These are phyloP conservation scores for Aleiodes alternator DNA, from an alignment of 2,888 invertebrate species.

Conservation along the genomic window DNA sequence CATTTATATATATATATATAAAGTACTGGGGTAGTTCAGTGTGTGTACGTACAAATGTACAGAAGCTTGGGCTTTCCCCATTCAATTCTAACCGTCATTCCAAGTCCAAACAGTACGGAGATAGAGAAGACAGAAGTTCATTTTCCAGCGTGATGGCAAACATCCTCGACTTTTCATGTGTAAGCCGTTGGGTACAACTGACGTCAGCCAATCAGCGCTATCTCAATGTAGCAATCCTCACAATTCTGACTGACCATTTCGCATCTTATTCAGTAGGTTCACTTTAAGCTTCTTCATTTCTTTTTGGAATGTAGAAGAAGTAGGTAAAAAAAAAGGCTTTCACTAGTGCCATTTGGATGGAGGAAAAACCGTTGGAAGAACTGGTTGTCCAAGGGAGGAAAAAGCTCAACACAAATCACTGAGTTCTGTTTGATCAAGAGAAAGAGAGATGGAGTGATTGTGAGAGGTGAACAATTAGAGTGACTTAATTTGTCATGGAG, in stretches of 20 bases:
- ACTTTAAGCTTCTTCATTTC: slow-evolving; percentile 5
- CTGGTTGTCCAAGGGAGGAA: too few relatives aligned
- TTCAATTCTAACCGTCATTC: slow-evolving; percentile 74
- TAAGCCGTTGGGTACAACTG: slow-evolving; percentile 58
- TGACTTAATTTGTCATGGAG: slow-evolving; percentile 36
- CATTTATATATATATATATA: too few relatives aligned
- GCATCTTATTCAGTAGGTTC: slow-evolving; percentile 68
- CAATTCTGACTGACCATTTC: slow-evolving; percentile 72
- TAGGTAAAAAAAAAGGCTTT: not conserved
- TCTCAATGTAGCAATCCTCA: slow-evolving; percentile 38
- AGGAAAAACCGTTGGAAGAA: not conserved
- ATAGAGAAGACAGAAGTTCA: slow-evolving; percentile 60
- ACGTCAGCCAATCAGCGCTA: slow-evolving; percentile 45
- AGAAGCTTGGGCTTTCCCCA: slow-evolving; percentile 51
- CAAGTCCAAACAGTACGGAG: slow-evolving; percentile 70
- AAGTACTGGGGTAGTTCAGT: not conserved
- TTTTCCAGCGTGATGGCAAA: slow-evolving; percentile 69
- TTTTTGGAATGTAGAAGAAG: not conserved
- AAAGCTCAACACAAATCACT: too few relatives aligned
- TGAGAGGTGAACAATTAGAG: slow-evolving; percentile 28
- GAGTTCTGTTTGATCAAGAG: too few relatives aligned
- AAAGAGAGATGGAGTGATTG: too few relatives aligned
- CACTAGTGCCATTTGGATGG: not conserved
- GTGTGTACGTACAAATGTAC: slow-evolving; percentile 24
- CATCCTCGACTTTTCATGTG: slow-evolving; percentile 70